These are phyloP conservation scores for Cyclophora punctaria DNA, from an alignment of 2,888 invertebrate genomes.

Conservation along the genomic window DNA sequence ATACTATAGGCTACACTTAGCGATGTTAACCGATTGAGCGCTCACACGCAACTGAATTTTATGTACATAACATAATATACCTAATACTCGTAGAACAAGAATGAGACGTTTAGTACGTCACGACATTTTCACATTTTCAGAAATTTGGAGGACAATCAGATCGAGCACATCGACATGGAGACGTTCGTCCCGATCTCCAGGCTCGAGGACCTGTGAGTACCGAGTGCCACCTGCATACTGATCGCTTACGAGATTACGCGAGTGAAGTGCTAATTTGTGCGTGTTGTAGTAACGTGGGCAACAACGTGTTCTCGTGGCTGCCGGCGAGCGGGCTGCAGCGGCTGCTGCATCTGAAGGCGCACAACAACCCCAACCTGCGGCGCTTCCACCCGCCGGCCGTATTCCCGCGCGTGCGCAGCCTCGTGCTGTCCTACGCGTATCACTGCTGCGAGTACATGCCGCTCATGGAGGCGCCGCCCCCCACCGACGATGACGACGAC, in stretches of 20 bases:
- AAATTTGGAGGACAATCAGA: constrained; percentile 90
- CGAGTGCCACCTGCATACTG: not conserved
- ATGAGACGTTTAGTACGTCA: not conserved
- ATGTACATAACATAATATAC: no score
- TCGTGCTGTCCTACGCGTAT: constrained; percentile 94
- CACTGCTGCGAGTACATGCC: constrained; percentile 95
- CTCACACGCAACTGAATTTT: no score
- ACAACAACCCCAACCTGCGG: constrained; percentile 90
- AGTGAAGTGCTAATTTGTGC: not conserved
- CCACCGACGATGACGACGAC: constrained; percentile 36
- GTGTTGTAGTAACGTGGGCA: constrained; percentile 86
- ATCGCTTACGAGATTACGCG: not conserved
- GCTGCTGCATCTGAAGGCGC: constrained; percentile 90
- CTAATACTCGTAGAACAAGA: no score
- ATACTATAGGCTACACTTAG: no score
- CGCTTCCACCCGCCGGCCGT: constrained; percentile 91
- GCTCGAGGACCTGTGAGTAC: constrained; percentile 90
- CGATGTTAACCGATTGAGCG: no score
- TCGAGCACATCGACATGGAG: constrained; percentile 88
- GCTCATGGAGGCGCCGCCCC: constrained; percentile 74
- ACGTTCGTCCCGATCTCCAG: constrained; percentile 86
- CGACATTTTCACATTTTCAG: constrained; percentile 67
- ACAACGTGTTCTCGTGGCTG: constrained; percentile 88
- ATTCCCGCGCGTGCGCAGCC: constrained; percentile 88
- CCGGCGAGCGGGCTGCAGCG: constrained; percentile 88